Percentiles rank a stretch among this genome's conserved stretches.
Evolutionary conservation across 1,140 invertebrate species (phyloP).

Genomic region (Triops longicaudatus): DNA sequence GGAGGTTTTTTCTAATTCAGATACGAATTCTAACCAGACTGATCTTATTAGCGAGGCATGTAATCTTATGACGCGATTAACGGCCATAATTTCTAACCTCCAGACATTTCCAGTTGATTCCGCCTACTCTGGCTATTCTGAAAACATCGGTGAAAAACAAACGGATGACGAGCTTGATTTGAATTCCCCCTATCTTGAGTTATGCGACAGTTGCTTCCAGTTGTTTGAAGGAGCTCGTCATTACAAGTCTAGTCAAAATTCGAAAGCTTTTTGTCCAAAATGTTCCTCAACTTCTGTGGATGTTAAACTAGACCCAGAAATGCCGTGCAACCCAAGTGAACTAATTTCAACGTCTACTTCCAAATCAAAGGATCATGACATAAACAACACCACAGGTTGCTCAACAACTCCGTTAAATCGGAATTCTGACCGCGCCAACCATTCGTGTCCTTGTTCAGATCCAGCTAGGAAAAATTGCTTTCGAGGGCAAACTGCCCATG

Average conservation of each 20-base stretch:
- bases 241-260: neutral
- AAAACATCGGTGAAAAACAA: neutral
- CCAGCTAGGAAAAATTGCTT: no score
- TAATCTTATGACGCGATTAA: neutral
- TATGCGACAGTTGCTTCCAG: neutral
- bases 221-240: neutral
- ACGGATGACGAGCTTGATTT: neutral
- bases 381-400: no score
- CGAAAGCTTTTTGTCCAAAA: neutral
- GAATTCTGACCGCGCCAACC: no score
- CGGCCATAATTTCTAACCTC: neutral
- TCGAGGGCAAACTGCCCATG: neutral
- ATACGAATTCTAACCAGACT: neutral
- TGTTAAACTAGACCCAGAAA: no score
- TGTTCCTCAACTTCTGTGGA: neutral
- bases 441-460: no score
- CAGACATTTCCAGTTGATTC: neutral
- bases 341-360: no score
- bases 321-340: no score
- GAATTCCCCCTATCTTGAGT: neutral
- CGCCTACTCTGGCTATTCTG: neutral
- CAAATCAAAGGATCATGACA: no score
- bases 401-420: no score
- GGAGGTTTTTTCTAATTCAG: neutral
- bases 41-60: neutral